Base-by-base conservation (phyloP, 2,797 vertebrate species). In the Garrulus glandarius region DNA sequence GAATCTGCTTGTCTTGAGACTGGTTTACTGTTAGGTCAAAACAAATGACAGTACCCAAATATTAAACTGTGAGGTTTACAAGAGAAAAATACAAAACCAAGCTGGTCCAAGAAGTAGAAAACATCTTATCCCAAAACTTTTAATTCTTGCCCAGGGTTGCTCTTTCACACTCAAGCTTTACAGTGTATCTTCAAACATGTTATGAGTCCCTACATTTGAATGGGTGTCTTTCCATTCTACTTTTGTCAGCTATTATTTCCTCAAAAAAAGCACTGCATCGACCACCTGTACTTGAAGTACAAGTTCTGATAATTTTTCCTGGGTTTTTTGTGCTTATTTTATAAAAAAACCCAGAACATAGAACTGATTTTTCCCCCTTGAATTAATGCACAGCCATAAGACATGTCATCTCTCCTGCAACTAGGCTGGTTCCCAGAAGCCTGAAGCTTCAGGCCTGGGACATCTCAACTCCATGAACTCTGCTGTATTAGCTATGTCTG, bases 151-250 rank as follows among this genome's bases (percentile, higher is more conserved):
- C 85, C 14, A 61, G 27, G 27, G 18, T 24, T 57, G 41, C 36
- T 71, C 26, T 88, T 90, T 57, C 34, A 75, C 9, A 30, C 34
- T 63, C 37, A 81, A 53, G 30, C 36, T 64, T 87, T 52, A 82
- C 1, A 79, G 9, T 1, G 4, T 27, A 50, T 13, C 18, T 65
- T 76, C 57, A 87, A 84, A 80, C 6, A 61, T 0, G 0, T 61
- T 41, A 44, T 0, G 8, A 49, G 43, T 53, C 32, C 19, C 55
- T 59, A 26, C 9, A 20, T 24, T 52, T 41, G 36, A 15, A 67
- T 1, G 5, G 2, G 6, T 60, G 8, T 47, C 13, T 57, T 91
- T 78, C 85, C 32, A 80, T 75, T 78, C 29, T 55, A 32, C 53
- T 77, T 93, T 76, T 87, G 36, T n/a, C 57, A 71, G 32, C 32